These are phyloP conservation scores for Zaprionus gabonicus DNA, from an alignment of 1,140 invertebrate species.

Conservation along the genomic window DNA sequence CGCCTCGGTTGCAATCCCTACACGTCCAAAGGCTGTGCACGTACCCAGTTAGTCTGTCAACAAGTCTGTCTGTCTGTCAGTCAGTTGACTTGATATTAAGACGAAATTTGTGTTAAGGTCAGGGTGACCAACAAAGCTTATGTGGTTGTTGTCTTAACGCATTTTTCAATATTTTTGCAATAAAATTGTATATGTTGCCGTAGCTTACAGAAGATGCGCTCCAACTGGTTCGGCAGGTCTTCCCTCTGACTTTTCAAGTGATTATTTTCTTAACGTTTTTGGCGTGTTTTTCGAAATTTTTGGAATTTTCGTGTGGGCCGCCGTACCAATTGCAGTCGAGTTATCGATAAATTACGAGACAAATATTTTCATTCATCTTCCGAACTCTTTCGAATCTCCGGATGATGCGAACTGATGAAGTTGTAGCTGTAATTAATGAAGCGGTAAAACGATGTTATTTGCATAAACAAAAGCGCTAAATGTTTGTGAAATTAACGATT, in stretches of 20 bases:
- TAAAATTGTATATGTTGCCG: constrained; percentile 62
- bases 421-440: constrained; percentile 18
- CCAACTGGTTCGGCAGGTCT: constrained; percentile 75
- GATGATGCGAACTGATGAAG: neutral
- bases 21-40: constrained; percentile 61
- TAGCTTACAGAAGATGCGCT: constrained; percentile 73
- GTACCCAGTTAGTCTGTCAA: constrained; percentile 35
- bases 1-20: constrained; percentile 23
- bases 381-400: neutral
- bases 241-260: constrained; percentile 52
- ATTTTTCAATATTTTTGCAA: constrained; percentile 83
- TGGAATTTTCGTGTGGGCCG: constrained; percentile 57
- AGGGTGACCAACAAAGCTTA: constrained; percentile 74
- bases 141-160: constrained; percentile 58
- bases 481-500: constrained; percentile 68
- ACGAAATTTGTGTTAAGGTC: constrained; percentile 79
- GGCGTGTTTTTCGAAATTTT: constrained; percentile 33
- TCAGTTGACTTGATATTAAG: constrained; percentile 51
- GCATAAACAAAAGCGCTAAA: constrained; percentile 54
- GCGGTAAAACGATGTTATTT: constrained; percentile 45
- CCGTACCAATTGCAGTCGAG: constrained; percentile 59
- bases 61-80: constrained; percentile 20
- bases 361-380: constrained; percentile 23
- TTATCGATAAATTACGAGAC: constrained; percentile 26
- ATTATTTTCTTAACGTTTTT: constrained; percentile 28